Evolutionary conservation across 2,797 vertebrate species (phyloP).

Genomic region (Cyclura pinguis): DNA sequence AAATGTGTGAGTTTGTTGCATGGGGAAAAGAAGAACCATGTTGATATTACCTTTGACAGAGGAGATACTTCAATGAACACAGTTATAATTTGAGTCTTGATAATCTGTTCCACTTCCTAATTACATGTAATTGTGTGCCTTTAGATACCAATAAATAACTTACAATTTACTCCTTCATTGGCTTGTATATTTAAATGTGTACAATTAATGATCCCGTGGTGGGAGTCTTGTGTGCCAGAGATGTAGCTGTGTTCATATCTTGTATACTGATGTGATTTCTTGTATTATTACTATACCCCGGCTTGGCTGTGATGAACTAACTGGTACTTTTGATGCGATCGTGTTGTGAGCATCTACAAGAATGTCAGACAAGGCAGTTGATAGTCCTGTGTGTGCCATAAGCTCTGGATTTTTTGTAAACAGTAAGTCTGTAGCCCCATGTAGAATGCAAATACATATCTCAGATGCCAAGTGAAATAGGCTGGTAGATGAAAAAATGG

Average conservation of each 20-base stretch:
- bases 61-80: constrained; percentile 10
- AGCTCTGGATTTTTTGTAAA: background rate
- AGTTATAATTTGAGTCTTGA: constrained; percentile 4
- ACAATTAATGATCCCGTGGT: background rate
- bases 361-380: background rate
- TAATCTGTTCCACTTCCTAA: background rate
- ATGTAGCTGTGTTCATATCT: background rate
- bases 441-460: background rate
- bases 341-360: background rate
- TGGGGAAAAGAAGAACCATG: background rate
- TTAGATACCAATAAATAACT: constrained; percentile 5
- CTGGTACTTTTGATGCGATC: background rate
- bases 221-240: background rate
- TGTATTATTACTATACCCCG: background rate
- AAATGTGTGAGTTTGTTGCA: background rate
- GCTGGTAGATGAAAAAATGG: background rate
- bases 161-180: constrained; percentile 2
- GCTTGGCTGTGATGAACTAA: background rate
- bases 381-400: background rate
- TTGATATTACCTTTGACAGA: background rate
- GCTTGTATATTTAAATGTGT: background rate
- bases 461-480: background rate
- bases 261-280: background rate
- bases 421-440: background rate
- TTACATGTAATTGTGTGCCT: background rate